These are phyloP conservation scores for Saguinus imperator DNA, from an alignment of 2,113 vertebrate species.

Conservation along the genomic window DNA sequence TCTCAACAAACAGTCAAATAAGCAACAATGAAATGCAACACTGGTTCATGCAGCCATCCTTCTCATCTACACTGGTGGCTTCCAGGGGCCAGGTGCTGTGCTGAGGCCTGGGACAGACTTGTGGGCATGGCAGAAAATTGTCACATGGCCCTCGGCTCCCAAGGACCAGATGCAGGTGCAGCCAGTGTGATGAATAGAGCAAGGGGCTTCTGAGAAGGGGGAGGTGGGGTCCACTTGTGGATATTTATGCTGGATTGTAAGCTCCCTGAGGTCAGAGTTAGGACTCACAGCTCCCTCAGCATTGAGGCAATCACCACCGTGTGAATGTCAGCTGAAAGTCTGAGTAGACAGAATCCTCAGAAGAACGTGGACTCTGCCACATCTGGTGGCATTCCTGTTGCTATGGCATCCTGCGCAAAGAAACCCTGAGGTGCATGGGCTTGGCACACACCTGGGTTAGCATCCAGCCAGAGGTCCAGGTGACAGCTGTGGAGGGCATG, in stretches of 20 bases:
- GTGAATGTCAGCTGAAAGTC: neutral
- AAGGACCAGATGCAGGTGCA: neutral
- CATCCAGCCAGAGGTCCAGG: too few species aligned
- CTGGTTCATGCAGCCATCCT: neutral
- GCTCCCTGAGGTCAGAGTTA: neutral
- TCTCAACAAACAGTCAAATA: too few species aligned
- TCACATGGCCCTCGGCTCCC: neutral
- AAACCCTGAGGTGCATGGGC: too few species aligned
- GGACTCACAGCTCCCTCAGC: neutral
- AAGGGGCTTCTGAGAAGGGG: neutral
- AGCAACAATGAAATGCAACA: too few species aligned
- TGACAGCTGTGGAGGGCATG: neutral
- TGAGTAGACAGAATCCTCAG: neutral
- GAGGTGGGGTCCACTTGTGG: neutral
- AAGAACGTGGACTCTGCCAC: too few species aligned
- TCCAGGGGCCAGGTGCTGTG: neutral
- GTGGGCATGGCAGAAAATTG: too few species aligned
- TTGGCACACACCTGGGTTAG: neutral
- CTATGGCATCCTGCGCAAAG: neutral
- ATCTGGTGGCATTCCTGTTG: neutral
- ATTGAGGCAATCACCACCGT: fast-evolving
- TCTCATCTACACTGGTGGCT: neutral
- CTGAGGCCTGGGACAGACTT: neutral
- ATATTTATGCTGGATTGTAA: neutral
- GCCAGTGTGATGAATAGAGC: too few species aligned